These are phyloP conservation scores for Cremastinae sp. DNA, from an alignment of 2,888 invertebrate species.

Conservation along the genomic window DNA sequence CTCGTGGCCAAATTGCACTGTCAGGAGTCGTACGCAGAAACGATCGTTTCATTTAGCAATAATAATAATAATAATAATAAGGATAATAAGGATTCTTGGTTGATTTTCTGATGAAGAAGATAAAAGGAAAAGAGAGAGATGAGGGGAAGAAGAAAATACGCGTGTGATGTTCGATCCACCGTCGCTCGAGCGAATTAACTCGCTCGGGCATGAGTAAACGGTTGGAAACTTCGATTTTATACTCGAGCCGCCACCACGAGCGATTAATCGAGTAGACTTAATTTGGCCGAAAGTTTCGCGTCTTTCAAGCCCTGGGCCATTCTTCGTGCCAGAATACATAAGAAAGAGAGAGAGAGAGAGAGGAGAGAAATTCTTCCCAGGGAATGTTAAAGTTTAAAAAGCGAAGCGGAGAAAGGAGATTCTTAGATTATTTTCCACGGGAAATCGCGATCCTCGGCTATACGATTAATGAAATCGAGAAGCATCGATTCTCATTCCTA, in stretches of 20 bases:
- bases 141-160: constrained; percentile 9
- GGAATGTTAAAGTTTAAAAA: constrained; percentile 22
- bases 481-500: constrained; percentile 36
- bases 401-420: constrained; percentile 40
- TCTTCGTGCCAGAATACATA: constrained; percentile 45
- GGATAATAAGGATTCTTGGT: neutral
- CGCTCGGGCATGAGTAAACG: constrained; percentile 63
- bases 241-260: constrained; percentile 56
- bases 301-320: constrained; percentile 52
- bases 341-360: constrained; percentile 12
- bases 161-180: constrained; percentile 12
- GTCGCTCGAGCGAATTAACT: constrained; percentile 44
- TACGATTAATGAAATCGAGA: constrained; percentile 52
- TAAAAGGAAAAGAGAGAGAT: neutral
- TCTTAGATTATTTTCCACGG: constrained; percentile 58
- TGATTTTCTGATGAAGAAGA: neutral
- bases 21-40: neutral
- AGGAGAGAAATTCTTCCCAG: constrained; percentile 25
- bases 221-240: constrained; percentile 70
- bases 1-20: constrained; percentile 1
- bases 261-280: constrained; percentile 76
- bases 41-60: constrained; percentile 39
- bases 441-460: constrained; percentile 62
- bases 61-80: constrained; percentile 36
- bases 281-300: constrained; percentile 72